Evolutionary conservation across 2,797 vertebrate species (phyloP).

Genomic region (Helostoma temminkii): DNA sequence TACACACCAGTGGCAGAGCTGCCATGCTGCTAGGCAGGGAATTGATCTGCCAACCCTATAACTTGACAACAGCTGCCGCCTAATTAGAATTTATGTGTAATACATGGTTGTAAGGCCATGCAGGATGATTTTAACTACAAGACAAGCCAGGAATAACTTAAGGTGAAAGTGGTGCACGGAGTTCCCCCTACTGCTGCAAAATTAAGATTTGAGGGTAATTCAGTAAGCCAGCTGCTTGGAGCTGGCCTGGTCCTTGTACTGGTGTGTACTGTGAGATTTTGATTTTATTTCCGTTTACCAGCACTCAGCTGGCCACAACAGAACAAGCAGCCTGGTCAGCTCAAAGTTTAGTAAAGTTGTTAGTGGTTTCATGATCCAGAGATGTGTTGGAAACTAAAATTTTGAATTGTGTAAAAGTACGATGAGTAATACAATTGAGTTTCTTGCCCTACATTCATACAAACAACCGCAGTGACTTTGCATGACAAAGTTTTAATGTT

Average conservation of each 20-base stretch:
- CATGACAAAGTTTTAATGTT: constrained; percentile 65
- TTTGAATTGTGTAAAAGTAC: not conserved
- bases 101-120: not conserved
- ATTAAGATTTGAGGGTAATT: constrained; percentile 14
- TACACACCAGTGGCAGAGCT: no score
- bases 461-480: constrained; percentile 24
- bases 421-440: not conserved
- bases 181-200: not conserved
- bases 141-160: not conserved
- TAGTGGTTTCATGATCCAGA: not conserved
- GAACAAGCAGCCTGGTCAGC: no score
- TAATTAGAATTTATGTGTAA: not conserved
- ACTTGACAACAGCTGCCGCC: no score
- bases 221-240: constrained; percentile 7
- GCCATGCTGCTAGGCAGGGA: no score
- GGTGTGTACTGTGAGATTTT: not conserved
- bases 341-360: no score
- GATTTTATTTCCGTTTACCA: no score
- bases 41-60: no score
- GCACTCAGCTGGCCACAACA: no score
- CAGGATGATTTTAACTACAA: no score
- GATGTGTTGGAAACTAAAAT: not conserved
- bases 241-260: not conserved
- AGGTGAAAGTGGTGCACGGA: not conserved
- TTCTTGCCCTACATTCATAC: constrained; percentile 3